Percentiles rank a stretch among this genome's conserved stretches.
phyloP scores from a whole-genome alignment of 1,140 invertebrate species.

The Olivierus martensii region DNA sequence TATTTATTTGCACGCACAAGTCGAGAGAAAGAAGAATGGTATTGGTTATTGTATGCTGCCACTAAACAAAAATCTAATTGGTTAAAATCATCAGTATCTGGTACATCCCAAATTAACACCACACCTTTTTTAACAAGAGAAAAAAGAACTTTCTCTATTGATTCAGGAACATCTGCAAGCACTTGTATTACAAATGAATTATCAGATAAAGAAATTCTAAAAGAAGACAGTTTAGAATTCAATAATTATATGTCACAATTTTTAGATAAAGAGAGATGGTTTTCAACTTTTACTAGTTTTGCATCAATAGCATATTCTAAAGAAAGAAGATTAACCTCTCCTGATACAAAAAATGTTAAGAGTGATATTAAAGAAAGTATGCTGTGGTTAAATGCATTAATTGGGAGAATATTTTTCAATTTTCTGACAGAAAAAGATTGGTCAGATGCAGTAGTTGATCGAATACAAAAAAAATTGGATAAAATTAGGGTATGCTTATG shows the following conservation, averaged over 20 bases:
- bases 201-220: too few species aligned
- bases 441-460: conserved; percentile 42
- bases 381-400: conserved; percentile 55
- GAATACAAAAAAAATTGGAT: conserved; percentile 71
- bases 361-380: conserved; percentile 8
- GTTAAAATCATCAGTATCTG: conserved; percentile 21
- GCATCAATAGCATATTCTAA: conserved; percentile 31
- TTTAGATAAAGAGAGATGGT: too few species aligned
- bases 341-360: background rate
- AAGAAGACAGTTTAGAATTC: too few species aligned
- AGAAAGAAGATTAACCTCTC: conserved; percentile 77
- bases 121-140: background rate
- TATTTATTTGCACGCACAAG: conserved; percentile 67
- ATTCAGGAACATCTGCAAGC: conserved; percentile 3
- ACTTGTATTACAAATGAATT: too few species aligned
- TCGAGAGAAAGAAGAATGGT: conserved; percentile 84
- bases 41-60: conserved; percentile 29
- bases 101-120: conserved; percentile 16
- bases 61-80: conserved; percentile 31
- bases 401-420: conserved; percentile 63
- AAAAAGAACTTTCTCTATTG: conserved; percentile 9
- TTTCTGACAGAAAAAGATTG: conserved; percentile 49
- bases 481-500: conserved; percentile 67
- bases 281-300: too few species aligned
- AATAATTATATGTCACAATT: too few species aligned